Evolutionary conservation across 2,888 invertebrate genomes (phyloP), one percentile per base, ranked within the genome.

Genomic region (Dryobota labecula): DNA sequence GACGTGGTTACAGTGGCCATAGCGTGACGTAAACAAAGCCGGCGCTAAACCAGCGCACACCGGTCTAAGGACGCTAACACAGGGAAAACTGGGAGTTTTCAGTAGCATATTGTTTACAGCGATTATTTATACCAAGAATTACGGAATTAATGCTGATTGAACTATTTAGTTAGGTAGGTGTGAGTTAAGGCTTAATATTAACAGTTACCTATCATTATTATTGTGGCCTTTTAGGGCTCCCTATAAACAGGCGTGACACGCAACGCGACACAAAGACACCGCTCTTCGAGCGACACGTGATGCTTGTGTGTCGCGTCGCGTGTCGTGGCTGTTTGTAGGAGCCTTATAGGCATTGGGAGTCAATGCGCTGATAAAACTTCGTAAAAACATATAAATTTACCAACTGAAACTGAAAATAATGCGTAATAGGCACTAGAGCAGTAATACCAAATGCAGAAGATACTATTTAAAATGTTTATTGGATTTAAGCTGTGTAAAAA

Each of bases 21-120:
- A 60, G 74, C 80, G 79, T 88, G 87, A 81, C 87, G 85, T 76
- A 76, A 83, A 88, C 88, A 88, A 86, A 81, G 82, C 58, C 73
- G 20, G 63, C 47, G 58, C 62, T 58, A 24, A 79, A 82, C 78
- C 75, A 70, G 76, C 63, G 65, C 64, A 64, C 49, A 80, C 78
- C 67, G 70, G 80, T 54, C 8, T 75, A 76, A 63, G 76, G 73
- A 58, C 56, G 76, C 56, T 69, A 58, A 20, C 11, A 36, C 38
- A 53, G 4, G 47, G 43, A 71, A 69, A 75, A 80, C 18, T 15
- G 9, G 51, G 8, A 13, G 4, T 58, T 49, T 57, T 36, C 13
- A 58, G n/a, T n/a, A n/a, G 7, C 41, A 49, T 13, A 33, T 33
- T 30, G n/a, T 24, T 15, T 24, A 24, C 15, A 15, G 15, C 15